phyloP scores from a whole-genome alignment of 2,888 invertebrate species.

The Empis stercorea region DNA sequence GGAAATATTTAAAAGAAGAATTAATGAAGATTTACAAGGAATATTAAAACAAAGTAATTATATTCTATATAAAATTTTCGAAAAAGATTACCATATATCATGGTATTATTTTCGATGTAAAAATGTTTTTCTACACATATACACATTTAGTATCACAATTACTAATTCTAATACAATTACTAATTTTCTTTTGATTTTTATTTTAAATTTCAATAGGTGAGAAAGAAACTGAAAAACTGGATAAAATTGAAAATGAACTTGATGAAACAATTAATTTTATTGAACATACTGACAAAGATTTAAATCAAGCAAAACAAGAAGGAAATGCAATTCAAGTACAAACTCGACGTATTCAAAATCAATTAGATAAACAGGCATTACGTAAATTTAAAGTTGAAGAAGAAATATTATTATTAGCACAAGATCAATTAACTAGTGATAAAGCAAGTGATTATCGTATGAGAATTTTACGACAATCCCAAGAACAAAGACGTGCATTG shows the following conservation, averaged over 20 bases:
- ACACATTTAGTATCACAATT: no score
- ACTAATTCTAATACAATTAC: no score
- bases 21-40: constrained; percentile 42
- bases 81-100: no score
- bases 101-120: no score
- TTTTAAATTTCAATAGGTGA: constrained; percentile 37
- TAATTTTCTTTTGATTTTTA: no score
- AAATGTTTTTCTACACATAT: no score
- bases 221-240: constrained; percentile 40
- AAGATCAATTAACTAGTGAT: constrained; percentile 54
- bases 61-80: no score
- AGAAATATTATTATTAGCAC: constrained; percentile 46
- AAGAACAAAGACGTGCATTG: constrained; percentile 35
- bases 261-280: constrained; percentile 43
- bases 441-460: constrained; percentile 45
- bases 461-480: constrained; percentile 36
- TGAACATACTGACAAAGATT: constrained; percentile 49
- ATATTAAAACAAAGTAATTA: constrained; percentile 33
- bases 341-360: constrained; percentile 27
- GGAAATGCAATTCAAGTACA: constrained; percentile 27
- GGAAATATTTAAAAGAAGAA: constrained; percentile 44
- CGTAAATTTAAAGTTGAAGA: constrained; percentile 50
- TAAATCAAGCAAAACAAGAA: constrained; percentile 39
- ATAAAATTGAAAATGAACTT: constrained; percentile 41
- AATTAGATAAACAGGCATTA: constrained; percentile 40